Evolutionary conservation across 92 coral and sea anemone species (phyloP).

Genomic region (Palythoa heliodiscus): DNA sequence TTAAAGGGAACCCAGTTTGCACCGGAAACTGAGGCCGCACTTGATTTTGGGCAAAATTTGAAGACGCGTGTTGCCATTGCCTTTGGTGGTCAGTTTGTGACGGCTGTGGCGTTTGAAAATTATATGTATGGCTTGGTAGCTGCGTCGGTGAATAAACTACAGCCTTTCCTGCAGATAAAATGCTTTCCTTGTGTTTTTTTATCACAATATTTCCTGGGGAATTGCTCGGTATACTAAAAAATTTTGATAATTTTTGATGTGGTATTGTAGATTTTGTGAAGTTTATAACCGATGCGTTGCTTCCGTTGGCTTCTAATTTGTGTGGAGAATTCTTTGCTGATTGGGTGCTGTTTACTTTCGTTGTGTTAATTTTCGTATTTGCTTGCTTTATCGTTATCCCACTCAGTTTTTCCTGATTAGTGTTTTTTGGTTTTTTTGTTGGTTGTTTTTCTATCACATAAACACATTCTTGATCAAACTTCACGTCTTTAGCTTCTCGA

Average conservation of each 20-base stretch:
- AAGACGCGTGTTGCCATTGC: not conserved
- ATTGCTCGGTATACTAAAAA: not conserved
- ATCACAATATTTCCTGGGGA: too few relatives aligned
- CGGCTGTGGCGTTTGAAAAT: not conserved
- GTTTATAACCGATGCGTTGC: not conserved
- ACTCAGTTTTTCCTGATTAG: slow-evolving; percentile 5
- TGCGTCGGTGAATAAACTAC: not conserved
- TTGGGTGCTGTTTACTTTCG: not conserved
- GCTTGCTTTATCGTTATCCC: slow-evolving; percentile 40
- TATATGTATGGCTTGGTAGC: not conserved
- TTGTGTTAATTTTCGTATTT: slow-evolving; percentile 6
- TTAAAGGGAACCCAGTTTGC: slow-evolving; percentile 11
- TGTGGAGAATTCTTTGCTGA: not conserved
- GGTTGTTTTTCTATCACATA: slow-evolving; percentile 60
- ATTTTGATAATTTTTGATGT: not conserved
- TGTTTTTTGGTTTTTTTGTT: slow-evolving; percentile 22
- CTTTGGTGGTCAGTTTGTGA: not conserved
- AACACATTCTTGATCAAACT: slow-evolving; percentile 79
- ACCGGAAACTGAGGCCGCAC: not conserved
- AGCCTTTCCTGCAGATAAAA: not conserved
- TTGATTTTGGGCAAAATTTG: slow-evolving; percentile 18
- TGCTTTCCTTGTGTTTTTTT: slow-evolving; percentile 6
- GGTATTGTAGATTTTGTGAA: slow-evolving; percentile 24
- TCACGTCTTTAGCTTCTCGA: slow-evolving; percentile 69
- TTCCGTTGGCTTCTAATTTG: not conserved